These are phyloP conservation scores for Cephus rjabovi DNA, from an alignment of 2,888 invertebrate genomes.

Conservation along the genomic window DNA sequence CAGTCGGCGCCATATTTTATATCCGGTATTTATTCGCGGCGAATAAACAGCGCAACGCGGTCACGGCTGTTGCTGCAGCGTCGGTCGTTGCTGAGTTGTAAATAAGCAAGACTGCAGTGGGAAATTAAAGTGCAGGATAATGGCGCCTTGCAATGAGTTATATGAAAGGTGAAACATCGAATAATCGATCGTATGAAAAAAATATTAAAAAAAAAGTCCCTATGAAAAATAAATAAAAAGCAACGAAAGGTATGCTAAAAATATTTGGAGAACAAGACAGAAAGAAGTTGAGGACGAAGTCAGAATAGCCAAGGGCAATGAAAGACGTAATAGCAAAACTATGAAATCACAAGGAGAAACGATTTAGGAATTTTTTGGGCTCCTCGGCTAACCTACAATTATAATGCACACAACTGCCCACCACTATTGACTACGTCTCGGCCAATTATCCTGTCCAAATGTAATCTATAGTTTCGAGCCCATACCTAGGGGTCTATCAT, in stretches of 20 bases:
- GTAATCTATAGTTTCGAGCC: constrained; percentile 50
- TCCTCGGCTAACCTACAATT: constrained; percentile 41
- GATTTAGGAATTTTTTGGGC: constrained; percentile 42
- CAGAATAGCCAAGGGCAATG: not conserved
- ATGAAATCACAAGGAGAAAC: constrained; percentile 33
- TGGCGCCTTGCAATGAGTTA: not conserved
- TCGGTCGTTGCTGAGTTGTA: not conserved
- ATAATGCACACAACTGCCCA: constrained; percentile 47
- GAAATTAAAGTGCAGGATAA: constrained; percentile 2
- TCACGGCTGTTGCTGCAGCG: not conserved
- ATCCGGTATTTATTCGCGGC: constrained; percentile 2
- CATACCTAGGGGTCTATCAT: constrained; percentile 48
- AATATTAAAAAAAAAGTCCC: not conserved
- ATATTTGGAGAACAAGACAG: not conserved
- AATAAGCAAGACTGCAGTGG: not conserved
- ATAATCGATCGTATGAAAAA: not conserved
- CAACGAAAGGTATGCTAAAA: not conserved
- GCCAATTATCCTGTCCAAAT: constrained; percentile 54
- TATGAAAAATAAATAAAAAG: not conserved
- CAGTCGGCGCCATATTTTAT: constrained; percentile 4
- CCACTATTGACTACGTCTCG: constrained; percentile 31
- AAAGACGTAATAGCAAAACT: constrained; percentile 15
- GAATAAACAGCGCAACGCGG: constrained; percentile 3
- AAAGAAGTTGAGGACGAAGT: not conserved
- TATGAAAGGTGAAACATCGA: not conserved